A percentile compares a stretch with the other conserved stretches of the same genome.
These are phyloP conservation scores for Actinostola sp. DNA, from an alignment of 92 coral and sea anemone species.

Conservation along the genomic window DNA sequence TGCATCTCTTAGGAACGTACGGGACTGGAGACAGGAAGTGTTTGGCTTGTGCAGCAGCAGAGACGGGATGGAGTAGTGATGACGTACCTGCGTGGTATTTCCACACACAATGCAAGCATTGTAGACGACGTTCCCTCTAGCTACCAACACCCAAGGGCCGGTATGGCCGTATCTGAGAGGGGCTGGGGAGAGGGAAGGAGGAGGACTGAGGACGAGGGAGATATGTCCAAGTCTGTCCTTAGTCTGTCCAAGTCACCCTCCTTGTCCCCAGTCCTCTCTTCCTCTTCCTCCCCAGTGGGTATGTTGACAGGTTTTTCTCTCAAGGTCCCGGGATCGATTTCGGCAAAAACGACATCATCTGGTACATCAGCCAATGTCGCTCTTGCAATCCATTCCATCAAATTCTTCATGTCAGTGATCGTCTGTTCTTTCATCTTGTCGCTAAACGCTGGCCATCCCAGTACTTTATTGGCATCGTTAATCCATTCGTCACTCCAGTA, in stretches of 20 bases:
- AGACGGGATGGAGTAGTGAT: slow-evolving; percentile 7
- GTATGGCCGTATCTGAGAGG: too few species aligned
- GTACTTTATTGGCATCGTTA: slow-evolving; percentile 19
- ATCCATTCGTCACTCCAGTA: slow-evolving; percentile 43
- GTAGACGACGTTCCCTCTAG: too few species aligned
- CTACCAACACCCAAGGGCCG: too few species aligned
- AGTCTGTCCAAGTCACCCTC: too few species aligned
- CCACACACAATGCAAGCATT: not conserved
- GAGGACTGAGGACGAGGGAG: too few species aligned
- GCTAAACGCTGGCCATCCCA: slow-evolving; percentile 71
- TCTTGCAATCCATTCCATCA: slow-evolving; percentile 73
- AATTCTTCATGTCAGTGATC: slow-evolving; percentile 24
- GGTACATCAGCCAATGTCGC: slow-evolving; percentile 31
- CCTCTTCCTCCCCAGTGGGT: not conserved
- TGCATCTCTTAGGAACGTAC: slow-evolving; percentile 4
- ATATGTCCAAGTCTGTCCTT: too few species aligned
- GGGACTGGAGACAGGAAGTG: slow-evolving; percentile 2
- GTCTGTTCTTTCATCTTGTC: slow-evolving; percentile 41
- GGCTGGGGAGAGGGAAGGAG: too few species aligned
- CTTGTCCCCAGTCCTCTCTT: not conserved
- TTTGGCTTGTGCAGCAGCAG: slow-evolving; percentile 3
- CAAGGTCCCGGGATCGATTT: not conserved
- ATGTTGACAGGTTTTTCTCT: not conserved
- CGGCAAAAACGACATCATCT: slow-evolving; percentile 1
- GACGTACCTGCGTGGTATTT: slow-evolving; percentile 3